phyloP scores from a whole-genome alignment of 2,797 vertebrate genomes.

The Acipenser oxyrinchus region DNA sequence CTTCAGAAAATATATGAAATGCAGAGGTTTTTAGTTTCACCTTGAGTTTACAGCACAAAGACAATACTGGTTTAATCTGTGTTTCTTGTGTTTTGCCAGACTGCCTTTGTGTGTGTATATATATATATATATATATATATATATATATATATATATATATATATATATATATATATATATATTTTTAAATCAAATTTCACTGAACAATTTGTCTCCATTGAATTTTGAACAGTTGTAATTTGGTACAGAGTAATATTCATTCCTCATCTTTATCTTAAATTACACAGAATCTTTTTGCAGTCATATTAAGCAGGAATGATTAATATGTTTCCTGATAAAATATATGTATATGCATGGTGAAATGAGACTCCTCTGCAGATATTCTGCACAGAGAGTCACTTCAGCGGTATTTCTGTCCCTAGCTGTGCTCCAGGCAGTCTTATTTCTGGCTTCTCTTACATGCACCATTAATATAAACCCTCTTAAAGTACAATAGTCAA shows the following conservation, averaged over 20 bases:
- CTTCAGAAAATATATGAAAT: too few relatives aligned
- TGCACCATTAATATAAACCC: too few relatives aligned
- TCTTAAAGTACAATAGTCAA: too few relatives aligned
- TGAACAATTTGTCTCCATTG: constrained; percentile 64
- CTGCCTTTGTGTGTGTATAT: too few relatives aligned
- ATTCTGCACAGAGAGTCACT: neutral
- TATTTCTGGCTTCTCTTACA: neutral
- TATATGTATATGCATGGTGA: constrained; percentile 55
- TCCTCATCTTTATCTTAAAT: constrained; percentile 68
- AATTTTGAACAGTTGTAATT: constrained; percentile 65
- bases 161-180: too few relatives aligned
- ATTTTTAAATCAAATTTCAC: constrained; percentile 5
- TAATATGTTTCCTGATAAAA: constrained; percentile 58
- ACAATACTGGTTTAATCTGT: too few relatives aligned
- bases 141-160: too few relatives aligned
- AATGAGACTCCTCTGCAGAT: constrained; percentile 18
- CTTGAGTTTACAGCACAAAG: too few relatives aligned
- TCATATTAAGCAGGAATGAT: constrained; percentile 55
- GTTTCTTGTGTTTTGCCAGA: too few relatives aligned
- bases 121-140: too few relatives aligned
- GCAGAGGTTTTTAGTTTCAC: too few relatives aligned
- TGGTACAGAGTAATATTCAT: constrained; percentile 54
- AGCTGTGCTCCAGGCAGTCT: neutral
- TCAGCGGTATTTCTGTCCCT: neutral
- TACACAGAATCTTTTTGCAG: constrained; percentile 55